phyloP scores from a whole-genome alignment of 2,797 vertebrate species.

The Threskiornis aethiopicus region DNA sequence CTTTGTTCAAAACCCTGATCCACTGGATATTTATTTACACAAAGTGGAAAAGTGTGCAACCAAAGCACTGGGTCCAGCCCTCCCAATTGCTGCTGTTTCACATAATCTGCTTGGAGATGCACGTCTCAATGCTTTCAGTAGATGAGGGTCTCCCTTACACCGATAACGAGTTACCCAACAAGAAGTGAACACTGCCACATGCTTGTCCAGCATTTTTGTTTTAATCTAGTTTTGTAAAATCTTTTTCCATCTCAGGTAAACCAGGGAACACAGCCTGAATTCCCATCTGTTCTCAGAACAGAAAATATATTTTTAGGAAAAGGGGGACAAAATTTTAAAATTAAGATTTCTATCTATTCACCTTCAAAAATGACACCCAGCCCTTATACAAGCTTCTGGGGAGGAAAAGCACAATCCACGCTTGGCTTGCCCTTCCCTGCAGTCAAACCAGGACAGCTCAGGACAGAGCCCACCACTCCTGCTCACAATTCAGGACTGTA shows the following conservation, averaged over 20 bases:
- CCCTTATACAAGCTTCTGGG: not conserved
- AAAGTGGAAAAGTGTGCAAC: not conserved
- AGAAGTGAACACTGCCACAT: not conserved
- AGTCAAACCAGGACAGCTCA: not conserved
- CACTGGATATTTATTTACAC: not conserved
- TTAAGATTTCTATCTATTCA: not conserved
- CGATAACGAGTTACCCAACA: not conserved
- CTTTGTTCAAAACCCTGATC: not conserved
- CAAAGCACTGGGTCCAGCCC: not conserved
- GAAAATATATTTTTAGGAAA: not conserved
- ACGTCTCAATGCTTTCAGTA: not conserved
- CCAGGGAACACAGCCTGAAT: not conserved
- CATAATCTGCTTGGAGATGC: not conserved
- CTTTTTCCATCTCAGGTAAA: not conserved
- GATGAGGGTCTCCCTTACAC: not conserved
- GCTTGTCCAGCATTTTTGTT: not conserved
- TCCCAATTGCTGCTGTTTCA: not conserved
- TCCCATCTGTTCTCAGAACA: not conserved
- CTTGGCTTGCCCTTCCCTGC: not conserved
- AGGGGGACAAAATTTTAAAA: not conserved
- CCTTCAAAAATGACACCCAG: not conserved
- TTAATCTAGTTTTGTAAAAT: not conserved
- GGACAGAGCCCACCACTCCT: not conserved
- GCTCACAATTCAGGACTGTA: not conserved
- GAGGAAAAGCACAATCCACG: not conserved